Evolutionary conservation across 1,140 invertebrate species (phyloP).

Genomic region (Heliconius eleuchia): DNA sequence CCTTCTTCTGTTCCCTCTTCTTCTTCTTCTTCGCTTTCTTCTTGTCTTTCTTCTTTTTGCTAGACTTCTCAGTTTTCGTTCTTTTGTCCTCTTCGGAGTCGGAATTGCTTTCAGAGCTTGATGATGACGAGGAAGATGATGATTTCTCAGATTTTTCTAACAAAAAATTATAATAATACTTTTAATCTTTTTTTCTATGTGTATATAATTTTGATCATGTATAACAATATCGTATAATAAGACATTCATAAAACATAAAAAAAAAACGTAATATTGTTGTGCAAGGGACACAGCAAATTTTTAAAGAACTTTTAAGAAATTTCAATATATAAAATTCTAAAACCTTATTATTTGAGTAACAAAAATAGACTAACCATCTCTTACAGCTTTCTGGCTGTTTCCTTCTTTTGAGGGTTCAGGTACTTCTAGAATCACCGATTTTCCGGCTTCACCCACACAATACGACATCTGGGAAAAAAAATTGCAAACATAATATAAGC

Average conservation of each 20-base stretch:
- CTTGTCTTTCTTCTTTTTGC: constrained; percentile 86
- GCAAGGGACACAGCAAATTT: too few relatives aligned
- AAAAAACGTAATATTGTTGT: too few relatives aligned
- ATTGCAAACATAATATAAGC: background rate
- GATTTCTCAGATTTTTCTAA: constrained; percentile 48
- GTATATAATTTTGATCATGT: too few relatives aligned
- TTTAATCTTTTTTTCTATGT: background rate
- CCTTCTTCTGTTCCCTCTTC: constrained; percentile 79
- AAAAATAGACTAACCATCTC: background rate
- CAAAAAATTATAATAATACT: background rate
- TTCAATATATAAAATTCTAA: too few relatives aligned
- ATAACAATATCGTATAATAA: too few relatives aligned
- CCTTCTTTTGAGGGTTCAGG: constrained; percentile 33
- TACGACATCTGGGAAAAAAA: constrained; percentile 87
- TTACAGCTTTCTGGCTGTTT: constrained; percentile 58
- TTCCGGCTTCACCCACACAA: constrained; percentile 92
- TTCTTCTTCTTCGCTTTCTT: constrained; percentile 85
- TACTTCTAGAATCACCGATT: constrained; percentile 70
- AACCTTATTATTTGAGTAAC: too few relatives aligned
- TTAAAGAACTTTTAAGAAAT: too few relatives aligned
- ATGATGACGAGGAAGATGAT: constrained; percentile 61
- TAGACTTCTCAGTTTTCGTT: constrained; percentile 61
- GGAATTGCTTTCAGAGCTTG: constrained; percentile 59
- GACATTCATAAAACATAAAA: too few relatives aligned
- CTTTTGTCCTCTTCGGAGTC: constrained; percentile 22